These are phyloP conservation scores for Etheostoma nigrum DNA, from an alignment of 2,797 vertebrate genomes.

Conservation along the genomic window DNA sequence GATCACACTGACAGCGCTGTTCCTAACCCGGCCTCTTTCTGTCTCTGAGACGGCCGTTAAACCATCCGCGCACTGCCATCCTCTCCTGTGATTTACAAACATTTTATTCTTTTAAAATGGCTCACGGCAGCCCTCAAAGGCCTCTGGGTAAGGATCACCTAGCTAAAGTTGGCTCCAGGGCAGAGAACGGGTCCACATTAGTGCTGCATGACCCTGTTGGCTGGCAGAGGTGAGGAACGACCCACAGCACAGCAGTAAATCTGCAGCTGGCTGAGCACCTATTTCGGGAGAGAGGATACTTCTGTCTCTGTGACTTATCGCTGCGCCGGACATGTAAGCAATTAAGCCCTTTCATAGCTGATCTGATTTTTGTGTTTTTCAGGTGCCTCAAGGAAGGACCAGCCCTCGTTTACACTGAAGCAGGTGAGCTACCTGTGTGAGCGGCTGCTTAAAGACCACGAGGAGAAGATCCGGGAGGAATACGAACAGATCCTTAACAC, in stretches of 20 bases:
- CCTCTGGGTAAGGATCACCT: slow-evolving; percentile 34
- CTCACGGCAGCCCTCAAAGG: slow-evolving; percentile 50
- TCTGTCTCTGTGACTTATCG: slow-evolving; percentile 12
- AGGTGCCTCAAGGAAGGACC: slow-evolving; percentile 92
- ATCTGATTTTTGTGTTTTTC: slow-evolving; percentile 26
- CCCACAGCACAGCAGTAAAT: slow-evolving; percentile 51
- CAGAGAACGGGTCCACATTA: slow-evolving; percentile 27
- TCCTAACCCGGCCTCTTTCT: slow-evolving; percentile 33
- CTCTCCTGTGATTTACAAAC: slow-evolving; percentile 58
- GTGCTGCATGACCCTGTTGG: slow-evolving; percentile 46
- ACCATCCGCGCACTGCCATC: slow-evolving; percentile 26
- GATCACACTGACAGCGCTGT: slow-evolving; percentile 51
- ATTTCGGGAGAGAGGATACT: slow-evolving; percentile 34
- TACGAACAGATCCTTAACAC: slow-evolving; percentile 95
- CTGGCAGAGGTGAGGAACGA: slow-evolving; percentile 36
- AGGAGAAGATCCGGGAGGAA: slow-evolving; percentile 94
- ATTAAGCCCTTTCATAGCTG: slow-evolving; percentile 18
- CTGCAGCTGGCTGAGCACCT: slow-evolving; percentile 21
- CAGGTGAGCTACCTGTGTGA: slow-evolving; percentile 94
- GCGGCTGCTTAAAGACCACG: slow-evolving; percentile 93
- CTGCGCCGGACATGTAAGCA: neutral
- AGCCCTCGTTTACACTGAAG: slow-evolving; percentile 92
- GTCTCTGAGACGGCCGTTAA: slow-evolving; percentile 37
- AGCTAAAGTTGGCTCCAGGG: slow-evolving; percentile 27
- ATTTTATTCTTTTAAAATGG: slow-evolving; percentile 33